Base-by-base conservation (phyloP, 2,888 invertebrate genomes). In the Villa cingulata region DNA sequence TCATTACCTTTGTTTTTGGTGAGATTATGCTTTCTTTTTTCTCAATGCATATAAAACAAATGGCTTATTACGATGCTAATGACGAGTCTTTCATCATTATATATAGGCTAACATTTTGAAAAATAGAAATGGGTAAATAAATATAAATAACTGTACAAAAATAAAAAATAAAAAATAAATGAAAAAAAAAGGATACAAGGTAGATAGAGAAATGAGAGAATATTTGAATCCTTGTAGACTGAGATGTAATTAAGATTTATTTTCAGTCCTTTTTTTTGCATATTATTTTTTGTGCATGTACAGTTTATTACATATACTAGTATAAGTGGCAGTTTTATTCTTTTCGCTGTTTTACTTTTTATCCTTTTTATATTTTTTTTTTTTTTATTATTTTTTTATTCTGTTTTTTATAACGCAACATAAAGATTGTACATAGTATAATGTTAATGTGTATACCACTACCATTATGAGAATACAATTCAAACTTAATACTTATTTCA, bases 171-270 rank as follows among this genome's bases (percentile, higher is more conserved):
- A 27, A 27, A 27, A 27, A 29, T 10, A 29, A 9, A 29, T 10
- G 10, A 29, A 10, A 9, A 29, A 32, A 44, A n/a, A 20, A n/a
- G n/a, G n/a, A n/a, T n/a, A n/a, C n/a, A n/a, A n/a, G n/a, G n/a
- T n/a, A n/a, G n/a, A n/a, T n/a, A n/a, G n/a, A n/a, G n/a, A n/a
- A n/a, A n/a, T n/a, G n/a, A n/a, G n/a, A n/a, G n/a, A n/a, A n/a
- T n/a, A n/a, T n/a, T n/a, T n/a, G n/a, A n/a, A n/a, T n/a, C 32
- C 9, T 36, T 43, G 44, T 48, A 41, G 39, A 40, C 29, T 32
- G 34, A 41, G 37, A 39, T 37, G 47, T 52, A 52, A 52, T 52
- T 50, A 50, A 50, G 50, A 52, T 52, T 52, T 50, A 50, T 52
- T 50, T 50, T 18, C 42, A 47, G 47, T 40, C 45, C 49, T 38